Evolutionary conservation across 2,888 invertebrate genomes (phyloP), one percentile per base, ranked within the genome.

Genomic region (Amphipoea lucens): DNA sequence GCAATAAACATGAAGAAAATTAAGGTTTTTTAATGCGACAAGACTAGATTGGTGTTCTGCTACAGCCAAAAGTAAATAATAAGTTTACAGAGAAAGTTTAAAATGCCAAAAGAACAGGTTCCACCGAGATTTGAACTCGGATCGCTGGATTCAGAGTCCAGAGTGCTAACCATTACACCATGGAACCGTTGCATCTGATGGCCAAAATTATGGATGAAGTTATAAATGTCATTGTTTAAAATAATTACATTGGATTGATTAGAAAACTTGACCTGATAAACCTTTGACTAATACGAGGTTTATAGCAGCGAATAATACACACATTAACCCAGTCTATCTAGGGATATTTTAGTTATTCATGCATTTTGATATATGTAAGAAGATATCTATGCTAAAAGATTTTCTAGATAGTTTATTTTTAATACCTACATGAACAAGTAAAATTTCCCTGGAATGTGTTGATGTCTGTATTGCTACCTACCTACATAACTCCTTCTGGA

Each of bases 61-160:
- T 29, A 78, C 11, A 9, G 12, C 9, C 9, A 48, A 74, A 74
- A 60, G 1, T 51, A 48, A n/a, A 29, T 57, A 54, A 14, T 1
- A 63, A 70, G 12, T 20, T 63, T 54, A 0, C 12, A 29, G 4
- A 12, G 20, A 17, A 29, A 7, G n/a, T 45, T 40, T 60, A 20
- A 42, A 65, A 40, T n/a, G 11, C 69, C 78, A 88, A 88, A 89
- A 83, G 71, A 42, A 45, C 92, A 96, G 98, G 98, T 98, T 97
- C 98, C 98, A 98, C 98, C 97, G 98, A 98, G 98, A 98, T 97
- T 98, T 98, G 98, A 98, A 98, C 98, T 98, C 98, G 97, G 98
- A 98, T 98, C 98, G 97, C 97, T 98, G 98, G 98, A 98, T 98
- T 98, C 98, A 98, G 97, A 98, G 98, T 98, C 98, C 98, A 98